phyloP scores from a whole-genome alignment of 2,888 invertebrate species.

The Dryomyza anilis region DNA sequence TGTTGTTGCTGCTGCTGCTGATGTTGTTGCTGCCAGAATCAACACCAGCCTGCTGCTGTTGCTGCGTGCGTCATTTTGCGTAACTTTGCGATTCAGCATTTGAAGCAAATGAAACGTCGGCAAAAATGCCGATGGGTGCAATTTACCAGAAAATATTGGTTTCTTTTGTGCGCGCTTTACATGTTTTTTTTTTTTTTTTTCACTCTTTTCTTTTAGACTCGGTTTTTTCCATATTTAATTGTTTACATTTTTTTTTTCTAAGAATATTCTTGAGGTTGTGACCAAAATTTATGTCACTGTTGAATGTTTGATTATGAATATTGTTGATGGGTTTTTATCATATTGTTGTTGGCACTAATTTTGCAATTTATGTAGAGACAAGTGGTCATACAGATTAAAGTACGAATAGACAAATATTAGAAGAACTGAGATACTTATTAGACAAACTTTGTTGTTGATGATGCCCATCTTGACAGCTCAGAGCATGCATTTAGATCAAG shows the following conservation, averaged over 20 bases:
- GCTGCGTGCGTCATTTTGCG: background rate
- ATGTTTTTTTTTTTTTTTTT: background rate
- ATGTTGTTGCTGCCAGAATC: background rate
- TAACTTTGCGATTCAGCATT: background rate
- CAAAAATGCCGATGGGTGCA: conserved; percentile 25
- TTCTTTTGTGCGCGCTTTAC: conserved; percentile 7
- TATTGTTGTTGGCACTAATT: background rate
- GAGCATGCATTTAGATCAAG: no score
- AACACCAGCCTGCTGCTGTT: background rate
- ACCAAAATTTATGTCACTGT: no score
- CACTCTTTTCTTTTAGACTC: background rate
- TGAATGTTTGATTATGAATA: background rate
- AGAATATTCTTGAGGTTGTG: background rate
- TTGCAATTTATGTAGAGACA: no score
- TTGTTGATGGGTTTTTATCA: background rate
- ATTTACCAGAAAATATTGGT: conserved; percentile 29
- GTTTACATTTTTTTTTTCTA: background rate
- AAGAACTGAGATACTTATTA: no score
- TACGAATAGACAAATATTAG: no score
- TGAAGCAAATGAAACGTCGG: conserved; percentile 10
- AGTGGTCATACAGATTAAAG: no score
- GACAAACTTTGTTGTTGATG: no score
- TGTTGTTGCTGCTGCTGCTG: background rate
- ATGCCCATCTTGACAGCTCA: no score
- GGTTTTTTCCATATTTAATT: background rate